Conservation (phyloP, 1,140 invertebrate genomes). For the Trichogramma pretiosum region DNA sequence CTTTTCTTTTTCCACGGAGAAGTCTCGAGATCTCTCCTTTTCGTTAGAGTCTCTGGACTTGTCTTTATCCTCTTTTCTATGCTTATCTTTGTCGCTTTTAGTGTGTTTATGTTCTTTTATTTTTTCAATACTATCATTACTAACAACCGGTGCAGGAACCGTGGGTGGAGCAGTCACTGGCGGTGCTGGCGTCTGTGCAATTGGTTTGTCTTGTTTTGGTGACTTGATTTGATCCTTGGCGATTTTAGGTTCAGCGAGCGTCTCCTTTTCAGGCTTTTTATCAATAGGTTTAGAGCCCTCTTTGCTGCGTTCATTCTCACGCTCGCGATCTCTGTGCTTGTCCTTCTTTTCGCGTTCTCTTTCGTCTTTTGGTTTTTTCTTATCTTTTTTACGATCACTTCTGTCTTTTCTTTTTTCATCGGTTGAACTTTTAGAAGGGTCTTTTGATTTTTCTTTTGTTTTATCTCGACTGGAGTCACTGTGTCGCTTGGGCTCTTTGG, state of each 20-base stretch:
- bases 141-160: too few species aligned
- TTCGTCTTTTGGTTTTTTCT: conserved; percentile 47
- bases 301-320: conserved; percentile 29
- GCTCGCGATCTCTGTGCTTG: conserved; percentile 46
- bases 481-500: background rate
- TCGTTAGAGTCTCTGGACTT: conserved; percentile 44
- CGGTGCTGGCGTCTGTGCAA: too few species aligned
- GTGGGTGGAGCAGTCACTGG: too few species aligned
- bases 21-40: conserved; percentile 36
- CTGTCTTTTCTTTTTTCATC: conserved; percentile 36
- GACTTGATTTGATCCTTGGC: conserved; percentile 48
- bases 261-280: conserved; percentile 36
- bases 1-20: conserved; percentile 31
- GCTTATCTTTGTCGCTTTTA: conserved; percentile 46
- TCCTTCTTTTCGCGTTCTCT: conserved; percentile 43
- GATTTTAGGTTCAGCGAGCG: conserved; percentile 46
- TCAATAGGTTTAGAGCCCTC: conserved; percentile 28
- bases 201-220: conserved; percentile 35
- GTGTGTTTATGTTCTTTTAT: conserved; percentile 45
- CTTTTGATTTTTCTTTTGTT: conserved; percentile 39
- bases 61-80: conserved; percentile 48
- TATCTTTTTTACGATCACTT: conserved; percentile 43
- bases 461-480: conserved; percentile 21
- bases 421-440: conserved; percentile 24
- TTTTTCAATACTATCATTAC: conserved; percentile 42